Evolutionary conservation across 1,140 invertebrate genomes (phyloP).

Genomic region (Lethrus apterus): DNA sequence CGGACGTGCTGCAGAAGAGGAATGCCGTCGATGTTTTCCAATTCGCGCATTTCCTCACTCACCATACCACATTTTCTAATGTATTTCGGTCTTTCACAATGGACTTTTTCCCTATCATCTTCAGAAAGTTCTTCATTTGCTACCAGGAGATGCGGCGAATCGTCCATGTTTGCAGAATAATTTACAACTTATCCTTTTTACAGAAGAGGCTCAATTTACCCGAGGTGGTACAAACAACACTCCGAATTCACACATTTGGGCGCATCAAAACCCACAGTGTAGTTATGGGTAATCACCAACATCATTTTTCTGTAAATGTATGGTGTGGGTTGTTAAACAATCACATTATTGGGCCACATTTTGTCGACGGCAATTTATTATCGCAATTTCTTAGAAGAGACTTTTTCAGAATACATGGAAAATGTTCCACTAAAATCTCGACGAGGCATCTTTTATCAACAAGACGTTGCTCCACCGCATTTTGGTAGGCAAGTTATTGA

Average conservation of each 20-base stretch:
- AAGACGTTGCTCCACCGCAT: background rate
- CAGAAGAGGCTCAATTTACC: background rate
- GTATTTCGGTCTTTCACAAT: background rate
- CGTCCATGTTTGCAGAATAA: background rate
- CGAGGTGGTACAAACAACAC: background rate
- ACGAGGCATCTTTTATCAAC: background rate
- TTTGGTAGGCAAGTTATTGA: background rate
- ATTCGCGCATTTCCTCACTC: background rate
- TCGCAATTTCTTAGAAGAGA: background rate
- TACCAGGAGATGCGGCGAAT: constrained; percentile 1
- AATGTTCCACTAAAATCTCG: constrained; percentile 2
- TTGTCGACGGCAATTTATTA: background rate
- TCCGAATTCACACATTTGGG: background rate
- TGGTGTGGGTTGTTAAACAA: constrained; percentile 2
- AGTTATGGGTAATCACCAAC: background rate
- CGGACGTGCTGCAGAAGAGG: no score
- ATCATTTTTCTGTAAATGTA: constrained; percentile 4
- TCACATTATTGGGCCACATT: background rate
- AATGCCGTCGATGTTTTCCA: background rate
- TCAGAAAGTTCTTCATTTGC: constrained; percentile 1
- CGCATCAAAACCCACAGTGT: background rate
- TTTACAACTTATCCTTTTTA: background rate
- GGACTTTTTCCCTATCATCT: constrained; percentile 1
- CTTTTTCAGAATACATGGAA: background rate
- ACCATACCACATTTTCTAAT: constrained; percentile 2